phyloP scores from a whole-genome alignment of 2,797 vertebrate genomes.

The Sebastes reedi region DNA sequence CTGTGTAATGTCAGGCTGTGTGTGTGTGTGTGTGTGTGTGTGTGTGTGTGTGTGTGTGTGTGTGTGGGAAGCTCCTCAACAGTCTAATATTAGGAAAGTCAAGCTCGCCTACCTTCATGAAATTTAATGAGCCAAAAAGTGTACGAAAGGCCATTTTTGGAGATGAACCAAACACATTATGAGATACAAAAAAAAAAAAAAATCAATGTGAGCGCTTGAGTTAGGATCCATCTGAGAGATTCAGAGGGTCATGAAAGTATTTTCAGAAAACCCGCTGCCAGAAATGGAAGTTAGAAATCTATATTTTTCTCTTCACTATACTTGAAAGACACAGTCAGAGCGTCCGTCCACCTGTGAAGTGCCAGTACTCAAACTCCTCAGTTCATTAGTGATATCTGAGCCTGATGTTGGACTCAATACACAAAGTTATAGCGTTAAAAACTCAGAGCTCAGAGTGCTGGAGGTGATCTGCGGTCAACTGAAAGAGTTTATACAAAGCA shows the following conservation, averaged over 20 bases:
- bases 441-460: background rate
- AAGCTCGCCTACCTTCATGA: slow-evolving; percentile 5
- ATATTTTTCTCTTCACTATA: background rate
- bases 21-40: background rate
- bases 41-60: background rate
- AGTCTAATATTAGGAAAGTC: slow-evolving; percentile 20
- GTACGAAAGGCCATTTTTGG: background rate
- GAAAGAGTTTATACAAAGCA: background rate
- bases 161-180: background rate
- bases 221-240: background rate
- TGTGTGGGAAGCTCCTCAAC: slow-evolving; percentile 16
- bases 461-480: slow-evolving; percentile 10
- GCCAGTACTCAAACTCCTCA: background rate
- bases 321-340: slow-evolving; percentile 3
- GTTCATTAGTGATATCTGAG: background rate
- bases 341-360: background rate
- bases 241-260: background rate
- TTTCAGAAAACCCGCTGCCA: background rate
- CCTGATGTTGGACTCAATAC: background rate
- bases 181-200: background rate
- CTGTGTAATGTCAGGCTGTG: slow-evolving; percentile 2
- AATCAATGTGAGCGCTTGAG: background rate
- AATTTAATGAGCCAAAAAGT: slow-evolving; percentile 20
- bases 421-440: background rate
- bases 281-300: background rate